Conservation (phyloP, 2,113 vertebrate genomes). For the Corydoras maculifer region DNA sequence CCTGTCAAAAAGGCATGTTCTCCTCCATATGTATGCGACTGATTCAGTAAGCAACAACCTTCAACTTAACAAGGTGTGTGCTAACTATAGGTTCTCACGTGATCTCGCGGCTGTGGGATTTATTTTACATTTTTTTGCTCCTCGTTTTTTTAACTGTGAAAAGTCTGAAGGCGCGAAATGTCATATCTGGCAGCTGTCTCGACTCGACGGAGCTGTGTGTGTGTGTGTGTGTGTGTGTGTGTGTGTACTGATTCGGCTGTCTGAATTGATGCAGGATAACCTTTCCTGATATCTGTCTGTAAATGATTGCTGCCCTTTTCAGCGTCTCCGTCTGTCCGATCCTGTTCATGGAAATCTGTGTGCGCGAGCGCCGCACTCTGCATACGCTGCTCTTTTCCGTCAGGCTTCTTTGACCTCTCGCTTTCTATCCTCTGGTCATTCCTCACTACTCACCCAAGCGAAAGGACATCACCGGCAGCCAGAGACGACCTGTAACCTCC, state of each 20-base stretch:
- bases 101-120: background rate
- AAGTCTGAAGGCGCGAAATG: slow-evolving; percentile 36
- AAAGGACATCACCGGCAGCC: slow-evolving; percentile 44
- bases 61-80: slow-evolving; percentile 23
- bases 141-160: slow-evolving; percentile 13
- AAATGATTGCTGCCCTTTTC: slow-evolving; percentile 66
- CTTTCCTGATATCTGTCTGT: slow-evolving; percentile 64
- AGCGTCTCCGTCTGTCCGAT: slow-evolving; percentile 50
- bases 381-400: slow-evolving; percentile 10
- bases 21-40: slow-evolving; percentile 38
- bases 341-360: slow-evolving; percentile 21
- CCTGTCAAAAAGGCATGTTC: background rate
- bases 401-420: slow-evolving; percentile 13
- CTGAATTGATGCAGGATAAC: slow-evolving; percentile 66
- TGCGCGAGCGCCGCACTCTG: background rate
- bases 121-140: background rate
- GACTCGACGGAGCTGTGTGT: slow-evolving; percentile 53
- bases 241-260: slow-evolving; percentile 43
- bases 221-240: slow-evolving; percentile 31
- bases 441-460: slow-evolving; percentile 40
- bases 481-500: slow-evolving; percentile 36
- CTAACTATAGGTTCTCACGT: slow-evolving; percentile 8
- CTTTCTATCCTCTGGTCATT: slow-evolving; percentile 36
- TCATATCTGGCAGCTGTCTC: slow-evolving; percentile 45
- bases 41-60: slow-evolving; percentile 32